Evolutionary conservation across 2,888 invertebrate species (phyloP).

Genomic region (Odontomyia ornata): DNA sequence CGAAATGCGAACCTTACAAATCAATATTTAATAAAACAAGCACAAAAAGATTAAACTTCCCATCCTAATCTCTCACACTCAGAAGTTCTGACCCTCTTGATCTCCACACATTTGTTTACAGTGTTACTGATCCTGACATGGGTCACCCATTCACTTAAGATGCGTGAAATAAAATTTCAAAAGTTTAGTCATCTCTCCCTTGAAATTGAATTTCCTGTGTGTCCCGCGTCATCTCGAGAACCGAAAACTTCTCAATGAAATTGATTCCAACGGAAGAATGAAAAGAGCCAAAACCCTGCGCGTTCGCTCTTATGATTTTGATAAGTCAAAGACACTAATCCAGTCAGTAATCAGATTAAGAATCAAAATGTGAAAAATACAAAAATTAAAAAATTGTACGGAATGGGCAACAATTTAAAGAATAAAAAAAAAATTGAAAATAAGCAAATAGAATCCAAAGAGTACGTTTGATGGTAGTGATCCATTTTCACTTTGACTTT

Average conservation of each 20-base stretch:
- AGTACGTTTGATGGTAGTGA: conserved; percentile 3
- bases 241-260: conserved; percentile 11
- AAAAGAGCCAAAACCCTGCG: neutral
- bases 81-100: too few species aligned
- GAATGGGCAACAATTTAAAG: too few species aligned
- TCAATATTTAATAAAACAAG: too few species aligned
- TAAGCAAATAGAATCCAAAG: neutral
- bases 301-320: conserved; percentile 29
- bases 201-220: conserved; percentile 41
- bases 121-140: conserved; percentile 34
- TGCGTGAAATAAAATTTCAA: conserved; percentile 29
- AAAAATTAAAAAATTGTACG: conserved; percentile 32
- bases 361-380: conserved; percentile 38
- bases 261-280: neutral
- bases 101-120: conserved; percentile 32
- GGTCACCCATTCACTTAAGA: conserved; percentile 8
- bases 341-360: conserved; percentile 46
- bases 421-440: neutral
- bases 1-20: too few species aligned
- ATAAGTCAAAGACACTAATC: conserved; percentile 47
- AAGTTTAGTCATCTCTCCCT: conserved; percentile 36
- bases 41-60: too few species aligned
- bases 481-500: conserved; percentile 1
- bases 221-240: neutral
- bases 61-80: too few species aligned